Base-by-base conservation (phyloP, 1,140 invertebrate species). In the Psilanteris sp. region DNA sequence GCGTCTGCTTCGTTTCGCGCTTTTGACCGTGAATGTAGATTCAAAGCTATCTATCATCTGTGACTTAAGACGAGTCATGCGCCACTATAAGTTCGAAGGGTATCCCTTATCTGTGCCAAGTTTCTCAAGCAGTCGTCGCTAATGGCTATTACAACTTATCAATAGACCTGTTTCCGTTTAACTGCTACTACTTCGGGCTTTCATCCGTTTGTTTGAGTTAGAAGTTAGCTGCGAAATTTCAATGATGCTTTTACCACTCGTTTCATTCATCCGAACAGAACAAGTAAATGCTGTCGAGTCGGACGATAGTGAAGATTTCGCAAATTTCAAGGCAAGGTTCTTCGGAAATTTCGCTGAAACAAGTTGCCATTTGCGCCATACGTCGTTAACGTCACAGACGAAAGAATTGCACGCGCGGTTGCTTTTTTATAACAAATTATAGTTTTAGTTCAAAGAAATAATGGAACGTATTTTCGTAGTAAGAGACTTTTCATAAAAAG, bases 221-320 rank as follows among this genome's bases (percentile, higher is more conserved):
- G 76, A 85, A 82, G 79, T 84, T 81, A 82, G 66, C 79, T 74
- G 64, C 68, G 75, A 81, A 85, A 85, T 85, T 84, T 82, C 81
- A 83, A 84, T 82, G 80, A 77, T 62, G 78, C 78, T 84, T 83
- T 83, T 82, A 83, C 72, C 66, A 67, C 66, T 77, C 79, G 64
- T 80, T 79, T 80, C 77, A 84, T 84, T 85, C 81, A 83, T 48
- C 73, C 70, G 43, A 74, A 72, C 75, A 71, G 77, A 80, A 62
- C 46, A 71, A 81, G 79, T 62, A 80, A 82, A 79, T 79, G 74
- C 80, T 78, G 77, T 81, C 81, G 80, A 80, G 79, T 78, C 76
- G 74, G 71, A 61, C 59, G 54, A 10, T 73, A n/a, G n/a, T n/a
- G n/a, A n/a, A 81, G 79, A 83, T 79, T 72, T 64, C 71, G 73